Evolutionary conservation across 2,113 vertebrate genomes (phyloP).

Genomic region (Nerophis ophidion): DNA sequence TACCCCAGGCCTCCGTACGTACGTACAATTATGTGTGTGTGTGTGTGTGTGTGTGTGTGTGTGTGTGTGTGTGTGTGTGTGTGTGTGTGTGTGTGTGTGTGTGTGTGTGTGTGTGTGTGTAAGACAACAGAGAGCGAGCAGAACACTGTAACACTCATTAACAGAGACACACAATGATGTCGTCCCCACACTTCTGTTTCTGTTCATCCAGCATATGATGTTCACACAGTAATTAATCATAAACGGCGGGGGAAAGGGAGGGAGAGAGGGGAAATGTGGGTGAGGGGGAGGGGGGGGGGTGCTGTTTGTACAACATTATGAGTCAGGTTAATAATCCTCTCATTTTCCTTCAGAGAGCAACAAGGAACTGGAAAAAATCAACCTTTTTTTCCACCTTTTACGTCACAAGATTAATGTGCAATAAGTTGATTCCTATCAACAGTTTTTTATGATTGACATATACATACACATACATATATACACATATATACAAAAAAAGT

Average conservation of each 20-base stretch:
- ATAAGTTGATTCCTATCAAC: no score
- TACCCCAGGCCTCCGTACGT: constrained; percentile 20
- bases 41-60: no score
- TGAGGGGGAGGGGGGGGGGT: constrained; percentile 28
- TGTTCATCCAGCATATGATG: constrained; percentile 69
- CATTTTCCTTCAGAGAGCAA: constrained; percentile 65
- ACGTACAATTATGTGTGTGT: background rate
- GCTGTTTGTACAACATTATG: constrained; percentile 63
- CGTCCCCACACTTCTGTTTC: constrained; percentile 62
- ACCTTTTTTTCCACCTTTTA: no score
- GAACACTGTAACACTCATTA: constrained; percentile 63
- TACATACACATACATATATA: no score
- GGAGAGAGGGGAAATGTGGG: constrained; percentile 40
- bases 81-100: constrained; percentile 15
- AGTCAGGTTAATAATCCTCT: constrained; percentile 72
- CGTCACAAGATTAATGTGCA: no score
- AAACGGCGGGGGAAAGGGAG: constrained; percentile 58
- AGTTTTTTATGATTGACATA: no score
- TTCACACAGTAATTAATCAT: constrained; percentile 73
- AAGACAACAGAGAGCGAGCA: constrained; percentile 45
- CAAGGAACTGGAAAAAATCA: constrained; percentile 63
- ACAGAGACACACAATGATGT: constrained; percentile 66
- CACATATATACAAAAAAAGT: no score
- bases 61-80: background rate
- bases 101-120: constrained; percentile 10